phyloP scores from a whole-genome alignment of 1,140 invertebrate species.

The Tetramorium parvispinum region DNA sequence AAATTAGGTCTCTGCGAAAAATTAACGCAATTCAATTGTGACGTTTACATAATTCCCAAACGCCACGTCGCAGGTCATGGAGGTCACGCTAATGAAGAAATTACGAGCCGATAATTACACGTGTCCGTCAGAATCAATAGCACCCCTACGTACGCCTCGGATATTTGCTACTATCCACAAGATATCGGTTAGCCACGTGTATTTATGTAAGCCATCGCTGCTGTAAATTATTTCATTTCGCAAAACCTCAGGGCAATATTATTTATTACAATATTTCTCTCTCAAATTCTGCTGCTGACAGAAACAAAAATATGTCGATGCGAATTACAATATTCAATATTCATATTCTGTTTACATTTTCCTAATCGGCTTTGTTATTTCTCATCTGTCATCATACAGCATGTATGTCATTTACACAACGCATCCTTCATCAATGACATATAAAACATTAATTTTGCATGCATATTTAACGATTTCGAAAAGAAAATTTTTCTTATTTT shows the following conservation, averaged over 20 bases:
- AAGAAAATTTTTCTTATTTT: neutral
- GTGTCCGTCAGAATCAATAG: conserved; percentile 12
- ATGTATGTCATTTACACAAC: conserved; percentile 6
- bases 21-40: neutral
- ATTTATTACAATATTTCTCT: neutral
- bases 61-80: neutral
- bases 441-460: neutral
- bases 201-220: neutral
- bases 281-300: neutral
- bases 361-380: conserved; percentile 11
- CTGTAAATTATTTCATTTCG: conserved; percentile 16
- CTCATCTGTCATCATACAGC: neutral
- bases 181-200: neutral
- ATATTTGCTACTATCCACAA: conserved; percentile 39
- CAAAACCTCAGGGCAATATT: neutral
- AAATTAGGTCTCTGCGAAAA: conserved; percentile 1
- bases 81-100: conserved; percentile 41
- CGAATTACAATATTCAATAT: neutral
- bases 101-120: conserved; percentile 49
- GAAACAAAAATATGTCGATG: conserved; percentile 42
- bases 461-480: neutral
- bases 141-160: neutral
- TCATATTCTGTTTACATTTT: neutral
- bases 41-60: conserved; percentile 1
- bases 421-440: neutral